Percentiles rank a stretch among this genome's conserved stretches.
phyloP scores from a whole-genome alignment of 2,888 invertebrate genomes.

The Sinelater perroti region DNA sequence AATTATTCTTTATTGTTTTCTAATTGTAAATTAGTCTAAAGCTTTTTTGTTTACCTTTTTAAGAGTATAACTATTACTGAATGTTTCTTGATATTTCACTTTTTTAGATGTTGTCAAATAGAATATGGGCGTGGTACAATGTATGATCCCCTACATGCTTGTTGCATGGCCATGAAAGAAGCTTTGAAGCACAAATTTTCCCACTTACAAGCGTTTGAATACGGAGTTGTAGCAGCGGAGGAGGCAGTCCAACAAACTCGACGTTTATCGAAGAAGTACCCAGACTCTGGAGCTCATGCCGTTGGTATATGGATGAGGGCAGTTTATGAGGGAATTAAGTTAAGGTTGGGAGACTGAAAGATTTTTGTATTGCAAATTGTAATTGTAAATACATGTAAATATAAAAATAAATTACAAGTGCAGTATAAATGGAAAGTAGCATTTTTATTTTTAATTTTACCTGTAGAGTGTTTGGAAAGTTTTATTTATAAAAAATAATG shows the following conservation, averaged over 20 bases:
- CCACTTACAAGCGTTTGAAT: conserved; percentile 54
- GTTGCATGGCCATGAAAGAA: conserved; percentile 46
- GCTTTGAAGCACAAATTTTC: conserved; percentile 42
- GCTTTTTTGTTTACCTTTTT: neutral
- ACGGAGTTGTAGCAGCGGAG: conserved; percentile 58
- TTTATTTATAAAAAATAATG: too few species aligned
- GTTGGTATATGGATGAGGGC: conserved; percentile 69
- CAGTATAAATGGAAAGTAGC: too few species aligned
- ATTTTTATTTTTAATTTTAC: neutral
- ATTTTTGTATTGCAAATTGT: neutral
- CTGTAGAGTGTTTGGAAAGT: neutral
- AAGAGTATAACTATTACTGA: neutral
- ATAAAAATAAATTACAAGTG: too few species aligned
- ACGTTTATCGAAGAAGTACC: conserved; percentile 51
- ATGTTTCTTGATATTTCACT: conserved; percentile 1
- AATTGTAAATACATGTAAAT: neutral
- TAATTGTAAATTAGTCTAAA: neutral
- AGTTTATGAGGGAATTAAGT: conserved; percentile 61
- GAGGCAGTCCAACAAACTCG: conserved; percentile 50
- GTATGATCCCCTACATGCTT: conserved; percentile 61
- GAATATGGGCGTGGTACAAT: conserved; percentile 71
- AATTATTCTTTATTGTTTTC: neutral
- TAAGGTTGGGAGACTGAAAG: conserved; percentile 43
- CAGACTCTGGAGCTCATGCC: conserved; percentile 69
- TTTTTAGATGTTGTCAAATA: conserved; percentile 69